Percentiles rank a stretch among this genome's conserved stretches.
Evolutionary conservation across 1,140 invertebrate species (phyloP).

Genomic region (Charaxes varanes): DNA sequence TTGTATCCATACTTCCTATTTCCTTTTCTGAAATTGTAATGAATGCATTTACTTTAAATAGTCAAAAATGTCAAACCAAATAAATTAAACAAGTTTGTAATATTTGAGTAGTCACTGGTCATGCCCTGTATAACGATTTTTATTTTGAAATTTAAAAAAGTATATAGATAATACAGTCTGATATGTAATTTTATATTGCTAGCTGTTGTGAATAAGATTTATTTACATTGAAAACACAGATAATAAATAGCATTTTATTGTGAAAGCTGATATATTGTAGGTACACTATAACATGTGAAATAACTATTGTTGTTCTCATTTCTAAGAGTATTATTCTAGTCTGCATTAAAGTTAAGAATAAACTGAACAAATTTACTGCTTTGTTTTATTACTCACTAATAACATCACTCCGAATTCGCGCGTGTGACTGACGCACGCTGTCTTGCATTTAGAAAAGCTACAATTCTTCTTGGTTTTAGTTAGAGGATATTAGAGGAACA

Average conservation of each 20-base stretch:
- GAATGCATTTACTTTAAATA: too few relatives aligned
- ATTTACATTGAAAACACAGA: conserved; percentile 68
- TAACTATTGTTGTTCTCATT: conserved; percentile 74
- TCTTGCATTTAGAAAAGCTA: too few relatives aligned
- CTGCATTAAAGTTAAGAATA: conserved; percentile 74
- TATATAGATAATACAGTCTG: conserved; percentile 55
- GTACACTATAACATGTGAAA: conserved; percentile 71
- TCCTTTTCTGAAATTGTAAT: too few relatives aligned
- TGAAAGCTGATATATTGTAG: conserved; percentile 67
- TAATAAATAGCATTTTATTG: conserved; percentile 71
- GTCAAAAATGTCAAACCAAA: too few relatives aligned
- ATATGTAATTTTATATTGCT: conserved; percentile 71
- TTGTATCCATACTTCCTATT: neutral
- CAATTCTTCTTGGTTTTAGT: too few relatives aligned
- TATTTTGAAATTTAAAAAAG: conserved; percentile 23
- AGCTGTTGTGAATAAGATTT: conserved; percentile 73
- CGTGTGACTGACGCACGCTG: too few relatives aligned
- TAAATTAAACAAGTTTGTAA: too few relatives aligned
- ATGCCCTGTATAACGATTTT: conserved; percentile 22
- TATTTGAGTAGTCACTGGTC: conserved; percentile 28
- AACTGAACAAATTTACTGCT: conserved; percentile 59
- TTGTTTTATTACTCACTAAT: conserved; percentile 57
- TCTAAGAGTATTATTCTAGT: conserved; percentile 76
- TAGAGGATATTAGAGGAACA: too few relatives aligned
- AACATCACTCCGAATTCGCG: too few relatives aligned